A percentile compares a stretch with the other conserved stretches of the same genome.
These are phyloP conservation scores for Nesoenas mayeri DNA, from an alignment of 2,113 vertebrate genomes.

Conservation along the genomic window DNA sequence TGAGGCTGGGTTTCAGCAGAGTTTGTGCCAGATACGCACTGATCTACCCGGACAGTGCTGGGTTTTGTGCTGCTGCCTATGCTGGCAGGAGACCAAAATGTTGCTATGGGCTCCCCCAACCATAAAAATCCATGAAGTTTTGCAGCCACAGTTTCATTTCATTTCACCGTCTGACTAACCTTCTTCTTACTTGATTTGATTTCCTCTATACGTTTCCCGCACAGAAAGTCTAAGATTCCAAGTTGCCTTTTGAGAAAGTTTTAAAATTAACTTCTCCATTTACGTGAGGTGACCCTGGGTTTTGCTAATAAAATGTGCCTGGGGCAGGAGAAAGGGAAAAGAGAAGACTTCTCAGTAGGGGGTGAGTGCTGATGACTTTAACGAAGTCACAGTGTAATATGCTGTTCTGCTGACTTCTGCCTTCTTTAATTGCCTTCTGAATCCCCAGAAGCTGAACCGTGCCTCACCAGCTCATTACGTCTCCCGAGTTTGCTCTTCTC, in stretches of 20 bases:
- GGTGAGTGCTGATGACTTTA: neutral
- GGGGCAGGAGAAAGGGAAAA: neutral
- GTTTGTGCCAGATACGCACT: neutral
- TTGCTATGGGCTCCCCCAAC: neutral
- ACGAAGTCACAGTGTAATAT: neutral
- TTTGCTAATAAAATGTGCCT: neutral
- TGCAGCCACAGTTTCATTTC: slow-evolving; percentile 9
- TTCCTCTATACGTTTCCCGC: neutral
- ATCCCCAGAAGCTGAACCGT: neutral
- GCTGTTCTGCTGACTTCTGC: slow-evolving; percentile 50
- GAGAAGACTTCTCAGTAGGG: neutral
- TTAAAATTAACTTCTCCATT: slow-evolving; percentile 33
- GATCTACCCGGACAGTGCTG: neutral
- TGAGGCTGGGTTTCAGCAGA: neutral
- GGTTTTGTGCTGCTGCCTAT: neutral
- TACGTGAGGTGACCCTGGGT: neutral
- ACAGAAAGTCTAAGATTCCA: neutral
- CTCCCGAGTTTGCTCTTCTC: neutral
- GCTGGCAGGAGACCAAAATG: neutral
- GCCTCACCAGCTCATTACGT: neutral
- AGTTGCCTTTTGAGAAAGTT: slow-evolving; percentile 9
- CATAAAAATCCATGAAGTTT: neutral
- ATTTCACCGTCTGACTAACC: neutral
- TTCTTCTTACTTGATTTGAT: neutral
- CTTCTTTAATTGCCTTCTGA: slow-evolving; percentile 46